Evolutionary conservation across 2,113 vertebrate species (phyloP).

Genomic region (Gadus macrocephalus): DNA sequence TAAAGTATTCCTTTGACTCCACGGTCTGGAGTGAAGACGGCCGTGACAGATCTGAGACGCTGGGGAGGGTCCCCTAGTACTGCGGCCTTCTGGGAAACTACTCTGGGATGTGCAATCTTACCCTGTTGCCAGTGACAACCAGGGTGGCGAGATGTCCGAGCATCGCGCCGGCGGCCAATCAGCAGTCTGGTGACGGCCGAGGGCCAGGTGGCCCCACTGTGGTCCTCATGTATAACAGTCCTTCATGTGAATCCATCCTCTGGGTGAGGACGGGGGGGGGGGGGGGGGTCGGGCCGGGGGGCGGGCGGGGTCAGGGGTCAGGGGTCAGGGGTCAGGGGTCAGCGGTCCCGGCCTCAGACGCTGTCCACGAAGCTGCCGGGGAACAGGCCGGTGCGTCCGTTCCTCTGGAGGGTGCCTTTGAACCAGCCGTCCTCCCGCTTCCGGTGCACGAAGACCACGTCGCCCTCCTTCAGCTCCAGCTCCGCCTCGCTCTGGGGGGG

Average conservation of each 20-base stretch:
- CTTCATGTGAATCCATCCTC: no score
- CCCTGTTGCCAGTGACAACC: no score
- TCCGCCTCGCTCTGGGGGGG: slow-evolving; percentile 98
- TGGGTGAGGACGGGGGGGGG: no score
- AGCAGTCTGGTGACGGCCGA: no score
- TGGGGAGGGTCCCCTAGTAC: no score
- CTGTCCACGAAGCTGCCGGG: slow-evolving; percentile 97
- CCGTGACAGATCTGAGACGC: slow-evolving; percentile 13
- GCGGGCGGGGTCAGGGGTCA: slow-evolving; percentile 5
- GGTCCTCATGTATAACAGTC: no score
- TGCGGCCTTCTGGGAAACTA: no score
- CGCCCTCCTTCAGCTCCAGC: slow-evolving; percentile 98
- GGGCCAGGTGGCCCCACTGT: no score
- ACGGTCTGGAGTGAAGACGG: slow-evolving; percentile 48
- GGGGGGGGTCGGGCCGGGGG: neutral
- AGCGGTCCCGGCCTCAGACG: slow-evolving; percentile 61
- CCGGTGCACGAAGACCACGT: slow-evolving; percentile 96
- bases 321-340: neutral
- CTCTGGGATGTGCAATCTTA: no score
- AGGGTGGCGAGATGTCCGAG: no score
- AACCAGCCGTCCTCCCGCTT: slow-evolving; percentile 98
- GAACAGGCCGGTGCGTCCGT: slow-evolving; percentile 94
- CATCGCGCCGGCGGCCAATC: no score
- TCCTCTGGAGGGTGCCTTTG: slow-evolving; percentile 96
- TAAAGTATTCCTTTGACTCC: slow-evolving; percentile 28